Evolutionary conservation across 2,797 vertebrate species (phyloP).

Genomic region (Peromyscus nudipes): DNA sequence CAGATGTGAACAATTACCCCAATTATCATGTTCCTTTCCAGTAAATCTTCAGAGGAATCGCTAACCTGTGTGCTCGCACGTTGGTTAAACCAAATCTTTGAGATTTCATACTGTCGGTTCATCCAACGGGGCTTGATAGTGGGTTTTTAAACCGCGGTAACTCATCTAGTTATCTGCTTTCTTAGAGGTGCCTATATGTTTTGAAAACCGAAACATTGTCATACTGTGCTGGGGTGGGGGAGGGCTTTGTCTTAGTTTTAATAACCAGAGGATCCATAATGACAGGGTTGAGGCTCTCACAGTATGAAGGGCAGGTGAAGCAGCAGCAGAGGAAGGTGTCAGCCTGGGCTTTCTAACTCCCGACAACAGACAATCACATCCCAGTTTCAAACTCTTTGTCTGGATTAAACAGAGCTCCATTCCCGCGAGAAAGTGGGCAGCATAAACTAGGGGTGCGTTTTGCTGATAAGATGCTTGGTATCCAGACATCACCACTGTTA

Average conservation of each 20-base stretch:
- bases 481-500: not conserved
- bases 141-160: conserved; percentile 28
- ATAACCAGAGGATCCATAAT: not conserved
- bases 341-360: conserved; percentile 36
- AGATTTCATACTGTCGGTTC: not conserved
- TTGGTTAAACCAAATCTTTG: not conserved
- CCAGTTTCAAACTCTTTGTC: not conserved
- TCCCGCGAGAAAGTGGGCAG: not conserved
- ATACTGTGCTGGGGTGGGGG: not conserved
- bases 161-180: not conserved
- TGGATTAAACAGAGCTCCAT: not conserved
- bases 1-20: conserved; percentile 72
- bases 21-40: conserved; percentile 17
- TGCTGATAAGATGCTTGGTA: conserved; percentile 20
- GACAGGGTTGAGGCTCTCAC: not conserved
- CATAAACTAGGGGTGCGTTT: not conserved
- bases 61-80: conserved; percentile 40
- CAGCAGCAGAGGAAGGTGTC: not conserved
- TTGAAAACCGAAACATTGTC: not conserved
- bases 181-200: not conserved
- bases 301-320: not conserved
- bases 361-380: conserved; percentile 4
- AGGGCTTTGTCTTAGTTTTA: not conserved
- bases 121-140: not conserved
- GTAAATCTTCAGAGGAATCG: conserved; percentile 16